Conservation (phyloP, 2,113 vertebrate species). For the Onychostoma macrolepis region DNA sequence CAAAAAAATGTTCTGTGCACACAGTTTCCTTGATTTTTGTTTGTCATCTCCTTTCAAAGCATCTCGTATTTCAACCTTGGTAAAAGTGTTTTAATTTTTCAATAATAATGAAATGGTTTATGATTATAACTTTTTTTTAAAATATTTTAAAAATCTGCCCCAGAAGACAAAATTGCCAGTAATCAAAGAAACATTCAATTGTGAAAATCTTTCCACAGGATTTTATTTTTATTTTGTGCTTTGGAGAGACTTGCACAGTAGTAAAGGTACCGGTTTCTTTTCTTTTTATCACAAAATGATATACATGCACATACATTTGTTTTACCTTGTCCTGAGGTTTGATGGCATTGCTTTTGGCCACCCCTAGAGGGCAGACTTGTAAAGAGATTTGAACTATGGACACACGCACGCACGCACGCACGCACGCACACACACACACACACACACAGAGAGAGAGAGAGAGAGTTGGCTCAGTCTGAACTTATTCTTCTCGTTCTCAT, state of each 20-base stretch:
- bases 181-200: not conserved
- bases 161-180: not conserved
- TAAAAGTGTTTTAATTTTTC: not conserved
- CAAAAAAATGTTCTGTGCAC: not conserved
- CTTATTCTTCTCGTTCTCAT: not conserved
- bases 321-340: not conserved
- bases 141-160: not conserved
- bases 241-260: not conserved
- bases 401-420: not conserved
- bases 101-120: not conserved
- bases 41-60: not conserved
- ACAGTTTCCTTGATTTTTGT: not conserved
- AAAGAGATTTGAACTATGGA: not conserved
- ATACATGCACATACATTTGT: not conserved
- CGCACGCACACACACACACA: not conserved
- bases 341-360: not conserved
- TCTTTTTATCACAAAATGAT: not conserved
- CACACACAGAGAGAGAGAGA: not conserved
- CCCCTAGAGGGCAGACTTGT: constrained; percentile 45
- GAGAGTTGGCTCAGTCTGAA: not conserved
- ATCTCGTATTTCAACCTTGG: not conserved
- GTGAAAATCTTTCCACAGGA: not conserved
- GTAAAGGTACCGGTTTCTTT: not conserved
- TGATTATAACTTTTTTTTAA: not conserved
- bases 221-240: not conserved